Conservation (phyloP, 2,113 vertebrate genomes). For the Gymnobelideus leadbeateri region DNA sequence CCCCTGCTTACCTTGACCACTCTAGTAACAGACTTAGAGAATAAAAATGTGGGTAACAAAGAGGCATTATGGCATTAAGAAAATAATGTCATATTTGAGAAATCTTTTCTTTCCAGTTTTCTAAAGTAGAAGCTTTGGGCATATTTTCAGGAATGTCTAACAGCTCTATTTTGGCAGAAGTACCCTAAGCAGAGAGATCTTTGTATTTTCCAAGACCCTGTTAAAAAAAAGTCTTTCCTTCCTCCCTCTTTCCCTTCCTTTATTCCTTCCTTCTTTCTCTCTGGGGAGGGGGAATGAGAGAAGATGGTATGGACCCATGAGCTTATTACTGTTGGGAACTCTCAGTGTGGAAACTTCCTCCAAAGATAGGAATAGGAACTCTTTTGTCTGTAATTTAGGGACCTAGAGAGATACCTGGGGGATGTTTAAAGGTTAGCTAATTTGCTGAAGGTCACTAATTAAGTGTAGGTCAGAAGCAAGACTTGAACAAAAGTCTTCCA, state of each 20-base stretch:
- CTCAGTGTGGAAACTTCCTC: no score
- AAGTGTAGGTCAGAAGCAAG: no score
- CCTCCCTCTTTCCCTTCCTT: not conserved
- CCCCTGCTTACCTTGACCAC: not conserved
- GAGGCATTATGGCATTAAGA: not conserved
- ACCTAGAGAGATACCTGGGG: no score
- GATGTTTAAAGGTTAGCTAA: no score
- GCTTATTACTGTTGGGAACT: no score
- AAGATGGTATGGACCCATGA: not conserved
- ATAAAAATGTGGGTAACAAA: not conserved
- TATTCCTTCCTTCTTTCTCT: not conserved
- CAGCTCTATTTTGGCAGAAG: not conserved
- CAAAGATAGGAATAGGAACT: no score
- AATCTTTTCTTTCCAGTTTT: not conserved
- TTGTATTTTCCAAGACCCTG: not conserved
- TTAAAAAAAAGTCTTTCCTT: not conserved
- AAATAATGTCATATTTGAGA: not conserved
- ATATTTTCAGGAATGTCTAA: not conserved
- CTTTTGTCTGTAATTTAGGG: no score
- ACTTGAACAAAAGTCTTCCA: no score
- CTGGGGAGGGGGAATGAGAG: not conserved
- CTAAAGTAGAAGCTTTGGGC: not conserved
- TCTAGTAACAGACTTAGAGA: not conserved
- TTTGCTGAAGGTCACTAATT: no score
- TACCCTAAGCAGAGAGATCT: not conserved